Evolutionary conservation across 2,888 invertebrate genomes (phyloP).

Genomic region (Drosophila mettleri): DNA sequence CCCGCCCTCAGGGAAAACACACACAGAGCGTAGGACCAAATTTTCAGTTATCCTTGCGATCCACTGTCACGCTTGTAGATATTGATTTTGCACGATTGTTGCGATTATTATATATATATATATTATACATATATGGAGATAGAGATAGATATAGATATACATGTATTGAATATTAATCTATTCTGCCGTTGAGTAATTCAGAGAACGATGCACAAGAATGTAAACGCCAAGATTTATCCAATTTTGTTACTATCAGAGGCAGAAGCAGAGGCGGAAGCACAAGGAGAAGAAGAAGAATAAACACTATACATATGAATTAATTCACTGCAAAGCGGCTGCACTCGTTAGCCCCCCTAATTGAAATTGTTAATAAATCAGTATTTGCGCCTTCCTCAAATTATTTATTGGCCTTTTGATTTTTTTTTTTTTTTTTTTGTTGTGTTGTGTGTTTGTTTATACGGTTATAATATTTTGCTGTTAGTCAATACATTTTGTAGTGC

Average conservation of each 20-base stretch:
- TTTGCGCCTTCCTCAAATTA: constrained; percentile 40
- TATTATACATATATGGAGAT: neutral
- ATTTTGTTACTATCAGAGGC: constrained; percentile 7
- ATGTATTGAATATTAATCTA: constrained; percentile 21
- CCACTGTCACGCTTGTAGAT: constrained; percentile 13
- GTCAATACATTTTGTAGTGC: constrained; percentile 52
- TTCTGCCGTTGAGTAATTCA: constrained; percentile 17
- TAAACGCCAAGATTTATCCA: neutral
- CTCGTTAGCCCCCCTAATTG: constrained; percentile 2
- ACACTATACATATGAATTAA: neutral
- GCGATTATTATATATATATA: constrained; percentile 10
- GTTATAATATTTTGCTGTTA: constrained; percentile 49
- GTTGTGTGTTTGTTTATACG: too few relatives aligned
- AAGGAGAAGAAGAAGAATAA: neutral
- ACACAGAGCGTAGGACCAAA: constrained; percentile 43
- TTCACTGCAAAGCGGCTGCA: neutral
- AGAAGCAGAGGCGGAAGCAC: too few relatives aligned
- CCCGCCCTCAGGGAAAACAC: neutral
- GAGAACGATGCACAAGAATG: constrained; percentile 3
- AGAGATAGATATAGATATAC: neutral
- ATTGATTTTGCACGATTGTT: constrained; percentile 12
- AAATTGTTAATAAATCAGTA: constrained; percentile 19
- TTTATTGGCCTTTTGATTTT: constrained; percentile 46
- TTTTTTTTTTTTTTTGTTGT: constrained; percentile 11
- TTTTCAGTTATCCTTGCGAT: constrained; percentile 50